Base-by-base conservation (phyloP, 2,888 invertebrate species). In the Pyrgus malvae region DNA sequence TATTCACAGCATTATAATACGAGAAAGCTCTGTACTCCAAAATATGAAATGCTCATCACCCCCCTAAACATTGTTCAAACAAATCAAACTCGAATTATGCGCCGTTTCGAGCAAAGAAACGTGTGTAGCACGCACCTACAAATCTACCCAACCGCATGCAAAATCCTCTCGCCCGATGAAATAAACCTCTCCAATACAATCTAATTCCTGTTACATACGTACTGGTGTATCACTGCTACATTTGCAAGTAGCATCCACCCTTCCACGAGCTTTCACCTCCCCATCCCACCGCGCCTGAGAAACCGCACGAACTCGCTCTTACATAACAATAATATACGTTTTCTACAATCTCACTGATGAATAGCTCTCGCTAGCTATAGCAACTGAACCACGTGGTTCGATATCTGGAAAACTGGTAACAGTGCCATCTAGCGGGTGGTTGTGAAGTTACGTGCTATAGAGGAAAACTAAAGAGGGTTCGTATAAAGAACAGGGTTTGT, bases 251-350 rank as follows among this genome's bases (percentile, higher is more conserved):
- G 37, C 42, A 44, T 51, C 78, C 83, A 82, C 84, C 86, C 84
- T 85, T 85, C 78, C 74, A 72, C 72, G 75, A 78, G 44, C 51
- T 51, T 78, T 76, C 76, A 59, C 72, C 72, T 68, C 75, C 75
- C 75, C 72, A 66, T 74, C 27, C 46, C 54, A 17, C n/a, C 31
- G 19, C 38, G 70, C 75, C 78, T 80, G 74, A 64, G 75, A 83
- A 84, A 86, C 87, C 87, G 71, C 88, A 85, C 80, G 81, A 82
- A 83, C 76, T 69, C 78, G 70, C 78, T 82, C 83, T 87, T 87
- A 89, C 87, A 87, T 87, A 88, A 89, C 87, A 87, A 86, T 86
- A 82, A 85, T 86, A 85, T 86, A 80, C 81, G 76, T 81, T 70
- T 75, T 72, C 78, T 78, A 78, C 78, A 78, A 74, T 74, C 72